phyloP scores from a whole-genome alignment of 2,888 invertebrate genomes.

The Chouioia cunea region DNA sequence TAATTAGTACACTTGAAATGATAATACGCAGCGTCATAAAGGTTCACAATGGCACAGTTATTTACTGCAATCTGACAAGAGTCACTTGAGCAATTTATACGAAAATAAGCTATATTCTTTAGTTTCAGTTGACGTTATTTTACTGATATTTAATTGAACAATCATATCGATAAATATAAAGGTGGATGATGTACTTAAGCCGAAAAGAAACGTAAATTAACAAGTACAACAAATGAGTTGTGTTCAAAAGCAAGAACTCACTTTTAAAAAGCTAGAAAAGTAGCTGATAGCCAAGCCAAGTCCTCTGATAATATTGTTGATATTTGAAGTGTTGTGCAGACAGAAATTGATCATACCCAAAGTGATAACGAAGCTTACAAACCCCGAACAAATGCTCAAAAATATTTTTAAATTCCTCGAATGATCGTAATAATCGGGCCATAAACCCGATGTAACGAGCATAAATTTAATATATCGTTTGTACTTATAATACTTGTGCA shows the following conservation, averaged over 20 bases:
- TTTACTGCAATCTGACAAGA: too few species aligned
- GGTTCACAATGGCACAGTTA: too few species aligned
- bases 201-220: too few species aligned
- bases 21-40: too few species aligned
- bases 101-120: too few species aligned
- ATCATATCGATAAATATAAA: too few species aligned
- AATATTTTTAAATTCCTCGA: not conserved
- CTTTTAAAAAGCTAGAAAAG: conserved; percentile 31
- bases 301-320: conserved; percentile 14
- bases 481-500: conserved; percentile 12
- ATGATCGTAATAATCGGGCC: conserved; percentile 8
- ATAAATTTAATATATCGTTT: not conserved
- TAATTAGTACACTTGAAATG: too few species aligned
- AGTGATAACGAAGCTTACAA: not conserved
- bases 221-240: too few species aligned
- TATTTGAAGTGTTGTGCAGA: conserved; percentile 13
- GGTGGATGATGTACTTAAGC: too few species aligned
- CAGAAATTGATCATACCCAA: conserved; percentile 9
- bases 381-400: not conserved
- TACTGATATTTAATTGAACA: too few species aligned
- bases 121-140: too few species aligned
- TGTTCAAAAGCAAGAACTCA: not conserved
- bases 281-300: conserved; percentile 37
- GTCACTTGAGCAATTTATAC: too few species aligned
- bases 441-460: conserved; percentile 6